A percentile compares a stretch with the other conserved stretches of the same genome.
These are phyloP conservation scores for Pterostichus niger DNA, from an alignment of 2,888 invertebrate genomes.

Conservation along the genomic window DNA sequence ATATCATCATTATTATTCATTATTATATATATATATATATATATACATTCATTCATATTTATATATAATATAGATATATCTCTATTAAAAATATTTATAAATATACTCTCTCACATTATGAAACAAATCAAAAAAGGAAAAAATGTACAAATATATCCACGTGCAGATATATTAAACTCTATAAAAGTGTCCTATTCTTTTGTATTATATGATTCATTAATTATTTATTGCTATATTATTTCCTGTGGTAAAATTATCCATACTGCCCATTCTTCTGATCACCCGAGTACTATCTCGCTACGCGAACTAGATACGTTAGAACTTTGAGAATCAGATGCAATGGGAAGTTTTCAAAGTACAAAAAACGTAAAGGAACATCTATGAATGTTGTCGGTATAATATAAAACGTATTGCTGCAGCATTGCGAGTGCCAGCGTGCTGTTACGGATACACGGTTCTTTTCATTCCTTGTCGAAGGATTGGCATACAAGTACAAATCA, in stretches of 20 bases:
- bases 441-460: constrained; percentile 51
- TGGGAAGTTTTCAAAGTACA: constrained; percentile 55
- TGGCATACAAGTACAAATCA: constrained; percentile 49
- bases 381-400: constrained; percentile 59
- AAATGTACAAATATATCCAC: constrained; percentile 68
- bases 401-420: constrained; percentile 54
- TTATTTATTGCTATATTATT: constrained; percentile 76
- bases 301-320: neutral
- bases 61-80: constrained; percentile 78
- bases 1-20: constrained; percentile 67
- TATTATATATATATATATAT: no score
- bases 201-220: constrained; percentile 71
- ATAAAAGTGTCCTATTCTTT: constrained; percentile 71
- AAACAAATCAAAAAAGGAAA: constrained; percentile 77
- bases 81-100: constrained; percentile 79
- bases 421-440: constrained; percentile 66
- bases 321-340: constrained; percentile 47
- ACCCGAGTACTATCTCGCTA: neutral
- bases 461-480: constrained; percentile 41
- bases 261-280: constrained; percentile 17
- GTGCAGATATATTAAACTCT: constrained; percentile 74
- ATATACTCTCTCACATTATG: constrained; percentile 82
- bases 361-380: constrained; percentile 66
- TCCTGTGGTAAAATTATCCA: constrained; percentile 73
- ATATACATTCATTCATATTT: constrained; percentile 74